Evolutionary conservation across 92 coral and sea anemone species (phyloP), one percentile per base, ranked within the genome.

Genomic region (Paramuricea clavata): DNA sequence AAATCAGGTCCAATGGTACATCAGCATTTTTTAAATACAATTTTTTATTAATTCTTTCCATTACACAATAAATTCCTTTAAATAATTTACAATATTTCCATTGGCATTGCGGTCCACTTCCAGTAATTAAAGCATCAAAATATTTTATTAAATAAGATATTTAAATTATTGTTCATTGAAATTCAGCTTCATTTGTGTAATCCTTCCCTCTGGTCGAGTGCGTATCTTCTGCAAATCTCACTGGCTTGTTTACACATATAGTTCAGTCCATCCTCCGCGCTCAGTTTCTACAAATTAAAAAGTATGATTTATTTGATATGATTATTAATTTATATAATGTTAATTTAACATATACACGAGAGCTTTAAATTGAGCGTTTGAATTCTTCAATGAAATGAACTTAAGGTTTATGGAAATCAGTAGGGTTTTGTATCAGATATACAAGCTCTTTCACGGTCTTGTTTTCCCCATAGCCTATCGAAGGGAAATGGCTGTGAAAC

Each of bases 31-130:
- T 65, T n/a, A 27, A n/a, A n/a, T 13, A 11, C 6, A 65, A 11
- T 2, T 65, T 27, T 65, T 60, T 21, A n/a, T 22, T 65, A 39
- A 39, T 10, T 65, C 7, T 65, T 65, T 31, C 41, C 72, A 28
- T 10, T 13, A 28, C 39, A 26, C 72, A 28, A 26, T 26, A 65
- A 12, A 28, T 65, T 65, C 10, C 26, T 56, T 26, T 28, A 1
- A 28, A 30, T 65, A 65, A 28, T 28, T 65, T 33, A 65, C 72
- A 65, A 65, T 65, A 65, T 27, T 65, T 65, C 32, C 36, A 65
- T 65, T 65, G n/a, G n/a, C n/a, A n/a, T 27, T 13, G 39, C 39
- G n/a, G n/a, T 65, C 39, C 13, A 33, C 72, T 28, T n/a, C 41
- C 39, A 19, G 21, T 28, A 6, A n/a, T 33, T 31, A 11, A 16